These are phyloP conservation scores for Pheucticus melanocephalus DNA, from an alignment of 2,113 vertebrate species.

Conservation along the genomic window DNA sequence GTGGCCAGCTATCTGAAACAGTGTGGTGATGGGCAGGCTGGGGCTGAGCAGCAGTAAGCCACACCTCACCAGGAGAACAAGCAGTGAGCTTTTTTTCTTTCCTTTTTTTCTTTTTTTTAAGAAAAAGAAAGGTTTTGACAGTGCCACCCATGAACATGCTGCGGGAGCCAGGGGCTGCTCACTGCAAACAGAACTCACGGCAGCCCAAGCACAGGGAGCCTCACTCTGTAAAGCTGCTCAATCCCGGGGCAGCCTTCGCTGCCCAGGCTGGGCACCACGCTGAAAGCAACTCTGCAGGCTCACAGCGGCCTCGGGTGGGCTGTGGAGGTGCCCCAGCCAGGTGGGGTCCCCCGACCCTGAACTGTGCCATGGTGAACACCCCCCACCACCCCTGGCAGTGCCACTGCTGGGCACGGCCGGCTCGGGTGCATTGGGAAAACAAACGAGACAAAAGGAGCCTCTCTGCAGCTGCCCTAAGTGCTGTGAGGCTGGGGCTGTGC, in stretches of 20 bases:
- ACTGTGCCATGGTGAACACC: background rate
- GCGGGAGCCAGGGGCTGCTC: background rate
- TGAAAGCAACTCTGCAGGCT: background rate
- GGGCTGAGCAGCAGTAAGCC: conserved; percentile 23
- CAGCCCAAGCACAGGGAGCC: background rate
- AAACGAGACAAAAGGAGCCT: background rate
- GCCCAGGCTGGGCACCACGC: background rate
- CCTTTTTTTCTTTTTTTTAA: background rate
- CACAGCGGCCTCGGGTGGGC: background rate
- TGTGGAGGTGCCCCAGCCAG: background rate
- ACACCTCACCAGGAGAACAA: background rate
- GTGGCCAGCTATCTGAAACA: background rate
- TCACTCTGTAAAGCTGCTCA: background rate
- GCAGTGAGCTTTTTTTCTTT: background rate
- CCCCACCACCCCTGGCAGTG: background rate
- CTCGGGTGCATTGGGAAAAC: background rate
- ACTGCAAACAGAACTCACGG: background rate
- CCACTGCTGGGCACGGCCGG: background rate
- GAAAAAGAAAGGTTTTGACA: background rate
- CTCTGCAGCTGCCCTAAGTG: background rate
- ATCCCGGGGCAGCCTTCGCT: background rate
- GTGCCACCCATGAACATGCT: background rate
- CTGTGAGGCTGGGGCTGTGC: background rate
- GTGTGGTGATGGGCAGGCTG: background rate
- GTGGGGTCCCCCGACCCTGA: background rate